Evolutionary conservation across 2,888 invertebrate species (phyloP), one percentile per base, ranked within the genome.

Genomic region (Euplexia lucipara): DNA sequence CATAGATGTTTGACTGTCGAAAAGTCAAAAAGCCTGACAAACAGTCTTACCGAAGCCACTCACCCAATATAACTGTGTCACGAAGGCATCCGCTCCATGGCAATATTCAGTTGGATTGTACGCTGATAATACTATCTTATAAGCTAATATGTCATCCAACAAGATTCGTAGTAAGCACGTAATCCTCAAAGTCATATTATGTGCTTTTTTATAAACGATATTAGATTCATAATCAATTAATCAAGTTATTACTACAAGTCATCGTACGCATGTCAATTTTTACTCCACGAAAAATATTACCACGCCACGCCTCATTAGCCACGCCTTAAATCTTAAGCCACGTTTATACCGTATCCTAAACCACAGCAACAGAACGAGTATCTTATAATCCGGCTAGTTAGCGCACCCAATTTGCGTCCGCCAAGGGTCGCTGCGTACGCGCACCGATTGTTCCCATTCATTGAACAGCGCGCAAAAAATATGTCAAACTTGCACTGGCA

Each of bases 351-450:
- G 16, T 30, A 53, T 85, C 58, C 30, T 73, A 6, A 32, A 34
- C 30, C 35, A 47, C 61, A 67, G 16, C 34, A 78, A 52, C 35
- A 57, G 60, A 84, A 86, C 84, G 61, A 72, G 84, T 83, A 70
- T 78, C 73, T 71, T 73, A 80, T 83, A 85, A 86, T 79, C 86
- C 75, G 67, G 84, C 85, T 87, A 85, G 86, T 88, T 88, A 81
- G 81, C 81, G 71, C 76, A 80, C 82, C 83, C 83, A 85, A 83
- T 85, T 83, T 86, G 88, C 84, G 86, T 83, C 82, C 83, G 82
- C 84, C 83, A 83, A 85, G 90, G 88, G 88, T 95, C 96, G 69
- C 41, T 95, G 63, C 66, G 70, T 68, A 62, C 71, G 75, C 71
- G 67, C 69, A 67, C 7, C 53, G 47, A 81, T 83, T 84, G 79